Evolutionary conservation across 2,888 invertebrate genomes (phyloP).

Genomic region (Margaritifera margaritifera): DNA sequence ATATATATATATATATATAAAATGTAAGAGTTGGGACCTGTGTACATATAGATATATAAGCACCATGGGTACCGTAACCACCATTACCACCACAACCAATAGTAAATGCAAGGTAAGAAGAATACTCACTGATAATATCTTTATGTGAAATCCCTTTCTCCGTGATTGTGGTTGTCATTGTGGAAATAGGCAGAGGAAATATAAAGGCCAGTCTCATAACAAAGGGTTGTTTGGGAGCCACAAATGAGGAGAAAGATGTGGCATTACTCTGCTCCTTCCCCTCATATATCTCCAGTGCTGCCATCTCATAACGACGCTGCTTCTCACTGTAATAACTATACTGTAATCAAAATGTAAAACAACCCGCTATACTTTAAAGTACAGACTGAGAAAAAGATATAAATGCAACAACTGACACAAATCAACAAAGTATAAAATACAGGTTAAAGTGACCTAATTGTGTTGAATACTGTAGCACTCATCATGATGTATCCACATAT

Average conservation of each 20-base stretch:
- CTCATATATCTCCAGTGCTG: conserved; percentile 95
- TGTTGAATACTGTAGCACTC: too few relatives aligned
- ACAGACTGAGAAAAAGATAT: not conserved
- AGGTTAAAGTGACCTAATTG: too few relatives aligned
- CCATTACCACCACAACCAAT: not conserved
- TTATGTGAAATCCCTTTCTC: conserved; percentile 93
- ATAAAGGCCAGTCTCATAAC: conserved; percentile 91
- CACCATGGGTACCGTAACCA: not conserved
- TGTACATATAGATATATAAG: not conserved
- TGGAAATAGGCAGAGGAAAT: conserved; percentile 84
- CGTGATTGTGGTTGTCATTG: conserved; percentile 90
- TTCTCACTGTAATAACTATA: conserved; percentile 96
- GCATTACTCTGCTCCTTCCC: conserved; percentile 89
- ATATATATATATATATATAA: too few relatives aligned
- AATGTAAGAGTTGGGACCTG: too few relatives aligned
- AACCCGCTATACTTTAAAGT: not conserved
- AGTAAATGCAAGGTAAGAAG: too few relatives aligned
- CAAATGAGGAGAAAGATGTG: conserved; percentile 88
- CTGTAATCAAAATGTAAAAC: conserved; percentile 49
- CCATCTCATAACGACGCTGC: conserved; percentile 91
- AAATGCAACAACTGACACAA: too few relatives aligned
- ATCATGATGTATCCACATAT: too few relatives aligned
- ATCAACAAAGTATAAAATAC: too few relatives aligned
- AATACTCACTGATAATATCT: conserved; percentile 82
- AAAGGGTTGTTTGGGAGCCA: conserved; percentile 78